Conservation (phyloP, 2,113 vertebrate species). For the Equus przewalskii region DNA sequence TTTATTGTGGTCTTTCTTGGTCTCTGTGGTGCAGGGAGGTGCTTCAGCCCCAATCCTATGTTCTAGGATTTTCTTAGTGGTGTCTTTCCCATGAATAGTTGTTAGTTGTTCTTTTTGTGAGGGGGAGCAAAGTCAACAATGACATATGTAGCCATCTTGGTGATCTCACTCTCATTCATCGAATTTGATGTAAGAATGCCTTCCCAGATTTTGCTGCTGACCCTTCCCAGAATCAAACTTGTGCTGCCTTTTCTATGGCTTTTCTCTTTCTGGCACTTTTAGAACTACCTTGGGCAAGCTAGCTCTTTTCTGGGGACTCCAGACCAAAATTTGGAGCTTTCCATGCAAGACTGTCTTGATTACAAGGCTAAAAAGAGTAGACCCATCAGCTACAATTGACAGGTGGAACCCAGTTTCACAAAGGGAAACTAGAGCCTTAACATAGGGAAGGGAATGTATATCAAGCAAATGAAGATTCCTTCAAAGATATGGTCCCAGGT, state of each 20-base stretch:
- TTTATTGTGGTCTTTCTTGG: neutral
- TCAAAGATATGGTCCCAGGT: neutral
- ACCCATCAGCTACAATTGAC: neutral
- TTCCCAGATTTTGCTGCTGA: neutral
- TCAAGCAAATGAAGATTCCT: neutral
- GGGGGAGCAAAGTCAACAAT: too few species aligned
- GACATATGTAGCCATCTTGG: neutral
- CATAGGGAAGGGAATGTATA: neutral
- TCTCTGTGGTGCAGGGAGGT: too few species aligned
- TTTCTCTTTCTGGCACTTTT: neutral
- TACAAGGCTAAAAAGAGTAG: neutral
- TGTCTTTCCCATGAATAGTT: too few species aligned
- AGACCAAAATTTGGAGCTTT: neutral
- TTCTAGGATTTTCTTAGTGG: too few species aligned
- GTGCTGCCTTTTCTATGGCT: neutral
- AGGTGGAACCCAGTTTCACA: neutral
- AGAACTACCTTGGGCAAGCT: neutral
- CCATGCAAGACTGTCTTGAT: neutral
- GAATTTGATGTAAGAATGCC: neutral
- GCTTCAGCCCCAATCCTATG: too few species aligned
- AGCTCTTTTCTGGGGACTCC: neutral
- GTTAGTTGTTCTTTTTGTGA: too few species aligned
- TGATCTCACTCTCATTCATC: neutral
- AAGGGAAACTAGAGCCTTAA: neutral
- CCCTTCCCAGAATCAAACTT: neutral